Evolutionary conservation across 2,113 vertebrate genomes (phyloP), one percentile per base, ranked within the genome.

Genomic region (Proteles cristata): DNA sequence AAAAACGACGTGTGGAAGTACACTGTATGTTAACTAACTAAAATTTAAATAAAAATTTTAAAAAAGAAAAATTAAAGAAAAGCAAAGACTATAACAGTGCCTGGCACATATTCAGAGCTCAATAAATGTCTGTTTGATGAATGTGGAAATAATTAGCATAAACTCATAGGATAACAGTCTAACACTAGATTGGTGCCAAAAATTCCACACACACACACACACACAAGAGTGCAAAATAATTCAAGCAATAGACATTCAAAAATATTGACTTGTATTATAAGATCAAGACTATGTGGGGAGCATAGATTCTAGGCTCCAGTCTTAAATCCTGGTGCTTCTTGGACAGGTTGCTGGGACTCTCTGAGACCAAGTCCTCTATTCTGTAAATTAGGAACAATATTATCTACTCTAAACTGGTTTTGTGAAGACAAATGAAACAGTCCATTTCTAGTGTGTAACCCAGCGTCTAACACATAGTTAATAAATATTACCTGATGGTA

Each of bases 191-290:
- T 58, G 48, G 9, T 48, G 17, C 12, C 73, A 65, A 50, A 94
- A 48, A 25, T 84, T 5, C 5, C 28, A 3, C 1, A 8, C 17
- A 3, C 28, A 3, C 2, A 8, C 17, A 3, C 2, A 8, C 48
- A 8, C 48, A 55, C 66, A 76, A 76, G 15, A 48, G 43, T 48
- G 6, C 26, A 94, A 82, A 92, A 82, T 88, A 81, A 69, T 66
- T 83, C 21, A 92, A 76, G 58, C 25, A 83, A 33, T 50, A 35
- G 28, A 10, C 61, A 77, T 83, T 83, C 26, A 63, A 63, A 93
- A 83, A 65, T 81, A 80, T 43, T 53, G 50, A 63, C 83, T 68
- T 84, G 28, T 68, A 84, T 28, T 77, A 25, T 6, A 77, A 15
- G 11, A 35, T 61, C 68, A 93, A 48, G 25, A 69, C 10, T 19